A percentile compares a stretch with the other conserved stretches of the same genome.
Conservation (phyloP, 1,140 invertebrate genomes). For the Cydia amplana region DNA sequence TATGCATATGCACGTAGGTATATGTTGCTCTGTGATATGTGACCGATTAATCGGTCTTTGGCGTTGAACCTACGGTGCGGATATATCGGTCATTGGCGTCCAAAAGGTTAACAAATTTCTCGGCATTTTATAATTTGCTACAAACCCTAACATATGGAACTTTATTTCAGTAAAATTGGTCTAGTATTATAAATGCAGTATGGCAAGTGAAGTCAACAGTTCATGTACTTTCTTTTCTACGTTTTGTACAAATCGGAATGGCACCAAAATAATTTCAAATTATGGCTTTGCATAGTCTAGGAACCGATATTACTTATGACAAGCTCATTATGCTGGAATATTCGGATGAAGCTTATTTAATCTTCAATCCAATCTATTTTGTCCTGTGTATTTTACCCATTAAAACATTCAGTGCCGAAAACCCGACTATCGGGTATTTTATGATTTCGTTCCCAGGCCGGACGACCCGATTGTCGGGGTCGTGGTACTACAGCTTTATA, state of each 20-base stretch:
- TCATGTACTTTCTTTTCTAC: slow-evolving; percentile 8
- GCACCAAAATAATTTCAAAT: slow-evolving; percentile 30
- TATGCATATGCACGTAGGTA: too few species aligned
- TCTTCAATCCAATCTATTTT: background rate
- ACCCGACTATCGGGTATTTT: too few species aligned
- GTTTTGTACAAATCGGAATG: slow-evolving; percentile 10
- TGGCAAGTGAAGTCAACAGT: slow-evolving; percentile 12
- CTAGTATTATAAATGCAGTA: slow-evolving; percentile 18
- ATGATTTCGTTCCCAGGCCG: too few species aligned
- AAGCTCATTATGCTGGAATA: background rate
- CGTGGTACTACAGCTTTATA: too few species aligned
- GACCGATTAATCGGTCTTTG: too few species aligned
- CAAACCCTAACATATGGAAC: too few species aligned
- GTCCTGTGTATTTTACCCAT: background rate
- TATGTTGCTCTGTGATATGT: too few species aligned
- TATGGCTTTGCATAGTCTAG: slow-evolving; percentile 20
- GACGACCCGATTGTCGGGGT: too few species aligned
- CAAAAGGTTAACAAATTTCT: too few species aligned
- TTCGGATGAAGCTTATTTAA: background rate
- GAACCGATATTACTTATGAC: background rate
- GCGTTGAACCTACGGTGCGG: too few species aligned
- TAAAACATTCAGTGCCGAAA: background rate
- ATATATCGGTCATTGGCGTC: too few species aligned
- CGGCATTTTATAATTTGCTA: too few species aligned
- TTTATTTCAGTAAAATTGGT: background rate